These are phyloP conservation scores for Chloroceryle amazona DNA, from an alignment of 2,797 vertebrate species.

Conservation along the genomic window DNA sequence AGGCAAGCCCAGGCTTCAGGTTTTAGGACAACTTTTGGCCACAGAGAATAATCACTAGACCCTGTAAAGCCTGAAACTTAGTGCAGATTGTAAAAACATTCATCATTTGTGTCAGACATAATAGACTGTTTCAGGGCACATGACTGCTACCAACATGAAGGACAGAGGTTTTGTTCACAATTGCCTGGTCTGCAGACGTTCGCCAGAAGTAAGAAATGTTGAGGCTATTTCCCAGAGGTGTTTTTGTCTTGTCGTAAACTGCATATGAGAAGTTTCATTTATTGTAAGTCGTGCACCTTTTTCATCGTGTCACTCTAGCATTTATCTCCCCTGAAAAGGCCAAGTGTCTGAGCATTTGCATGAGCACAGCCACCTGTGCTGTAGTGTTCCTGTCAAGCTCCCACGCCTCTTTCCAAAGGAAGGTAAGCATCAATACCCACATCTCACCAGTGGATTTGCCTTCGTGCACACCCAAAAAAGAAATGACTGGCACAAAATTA, in stretches of 20 bases:
- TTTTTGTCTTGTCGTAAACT: background rate
- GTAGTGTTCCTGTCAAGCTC: background rate
- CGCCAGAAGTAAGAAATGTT: background rate
- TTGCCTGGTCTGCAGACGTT: background rate
- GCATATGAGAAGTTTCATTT: background rate
- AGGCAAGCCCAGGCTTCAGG: background rate
- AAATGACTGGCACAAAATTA: background rate
- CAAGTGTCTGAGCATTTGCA: background rate
- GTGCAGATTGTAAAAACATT: background rate
- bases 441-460: background rate
- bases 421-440: background rate
- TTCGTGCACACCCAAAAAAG: background rate
- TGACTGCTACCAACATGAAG: background rate
- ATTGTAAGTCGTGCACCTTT: background rate
- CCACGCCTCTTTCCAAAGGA: background rate
- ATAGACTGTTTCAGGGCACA: background rate
- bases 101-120: background rate
- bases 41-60: background rate
- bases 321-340: background rate
- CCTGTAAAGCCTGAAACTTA: background rate
- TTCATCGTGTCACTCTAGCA: background rate
- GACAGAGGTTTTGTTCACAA: background rate
- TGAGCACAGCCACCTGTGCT: background rate
- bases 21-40: background rate
- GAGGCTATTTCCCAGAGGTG: background rate